Base-by-base conservation (phyloP, 2,888 invertebrate genomes). In the Macrophya alboannulata region DNA sequence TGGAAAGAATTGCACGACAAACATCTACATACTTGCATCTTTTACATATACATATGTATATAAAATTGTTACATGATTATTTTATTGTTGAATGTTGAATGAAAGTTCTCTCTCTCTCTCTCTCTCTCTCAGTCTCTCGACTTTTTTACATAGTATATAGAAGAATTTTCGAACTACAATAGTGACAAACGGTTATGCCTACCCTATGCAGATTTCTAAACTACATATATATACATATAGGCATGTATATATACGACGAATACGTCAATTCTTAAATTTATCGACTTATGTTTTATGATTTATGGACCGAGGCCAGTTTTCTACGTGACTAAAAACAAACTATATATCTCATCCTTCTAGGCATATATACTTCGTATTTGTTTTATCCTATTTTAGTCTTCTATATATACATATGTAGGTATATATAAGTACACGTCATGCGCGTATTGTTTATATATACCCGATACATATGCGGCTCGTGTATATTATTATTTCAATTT, bases 231-330 rank as follows among this genome's bases (percentile, higher is more conserved):
- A 55, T n/a, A 17, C 10, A 17, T 55, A 55, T n/a, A 55, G 4
- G 4, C 15, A 4, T 55, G 31, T 68, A 12, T 37, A 68, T 25
- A 21, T 74, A 45, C 55, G 84, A 76, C 25, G 84, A 84, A 84
- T 84, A 84, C 84, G 84, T 84, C 84, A 76, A 55, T 81, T 84
- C 45, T 4, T 1, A 84, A 84, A 84, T 84, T 84, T 84, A 84
- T 84, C 37, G 84, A 76, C 76, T 76, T 74, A 40, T 74, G 40
- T 76, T 48, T 15, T 43, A 55, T 84, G 84, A 84, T 72, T 84
- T 76, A 84, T 84, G 76, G 40, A 84, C 40, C 59, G 15, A 6
- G 59, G 40, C 62, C 59, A 62, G 25, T 62, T 59, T 62, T 40
- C 31, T 81, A 62, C 59, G 40, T 62, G 62, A 37, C 43, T 62